Evolutionary conservation across 2,113 vertebrate genomes (phyloP).

Genomic region (Pseudopipra pipra): DNA sequence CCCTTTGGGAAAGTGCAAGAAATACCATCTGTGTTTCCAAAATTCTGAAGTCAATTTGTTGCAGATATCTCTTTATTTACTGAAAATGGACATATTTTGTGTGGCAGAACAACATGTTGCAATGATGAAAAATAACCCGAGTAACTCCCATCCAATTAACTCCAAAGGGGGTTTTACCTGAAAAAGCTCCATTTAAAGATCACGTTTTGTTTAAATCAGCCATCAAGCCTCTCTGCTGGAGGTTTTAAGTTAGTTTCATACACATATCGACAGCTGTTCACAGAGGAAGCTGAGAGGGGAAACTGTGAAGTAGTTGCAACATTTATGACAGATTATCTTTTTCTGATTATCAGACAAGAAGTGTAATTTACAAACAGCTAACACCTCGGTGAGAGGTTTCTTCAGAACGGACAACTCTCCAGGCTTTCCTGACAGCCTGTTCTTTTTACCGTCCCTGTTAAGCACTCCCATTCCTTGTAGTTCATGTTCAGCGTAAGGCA

Average conservation of each 20-base stretch:
- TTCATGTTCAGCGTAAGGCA: not conserved
- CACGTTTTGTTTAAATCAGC: not conserved
- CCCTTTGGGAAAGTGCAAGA: conserved; percentile 33
- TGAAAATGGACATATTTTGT: conserved; percentile 46
- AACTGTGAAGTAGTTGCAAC: not conserved
- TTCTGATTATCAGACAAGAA: not conserved
- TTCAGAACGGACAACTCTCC: not conserved
- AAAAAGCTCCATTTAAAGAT: not conserved
- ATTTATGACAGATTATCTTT: not conserved
- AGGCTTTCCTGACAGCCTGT: not conserved
- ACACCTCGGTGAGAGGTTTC: not conserved
- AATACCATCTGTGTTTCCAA: conserved; percentile 61
- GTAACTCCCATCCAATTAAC: not conserved
- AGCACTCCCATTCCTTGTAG: not conserved
- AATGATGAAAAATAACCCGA: conserved; percentile 1
- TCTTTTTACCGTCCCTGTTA: not conserved
- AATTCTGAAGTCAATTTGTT: conserved; percentile 29
- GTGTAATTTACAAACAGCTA: not conserved
- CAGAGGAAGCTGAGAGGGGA: not conserved
- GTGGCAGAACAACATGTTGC: conserved; percentile 42
- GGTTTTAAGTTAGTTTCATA: not conserved
- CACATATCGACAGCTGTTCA: not conserved
- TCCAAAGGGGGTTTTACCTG: not conserved
- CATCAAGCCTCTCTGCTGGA: not conserved
- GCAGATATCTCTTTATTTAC: conserved; percentile 25